Base-by-base conservation (phyloP, 2,797 vertebrate genomes). In the Micromesistius poutassou region DNA sequence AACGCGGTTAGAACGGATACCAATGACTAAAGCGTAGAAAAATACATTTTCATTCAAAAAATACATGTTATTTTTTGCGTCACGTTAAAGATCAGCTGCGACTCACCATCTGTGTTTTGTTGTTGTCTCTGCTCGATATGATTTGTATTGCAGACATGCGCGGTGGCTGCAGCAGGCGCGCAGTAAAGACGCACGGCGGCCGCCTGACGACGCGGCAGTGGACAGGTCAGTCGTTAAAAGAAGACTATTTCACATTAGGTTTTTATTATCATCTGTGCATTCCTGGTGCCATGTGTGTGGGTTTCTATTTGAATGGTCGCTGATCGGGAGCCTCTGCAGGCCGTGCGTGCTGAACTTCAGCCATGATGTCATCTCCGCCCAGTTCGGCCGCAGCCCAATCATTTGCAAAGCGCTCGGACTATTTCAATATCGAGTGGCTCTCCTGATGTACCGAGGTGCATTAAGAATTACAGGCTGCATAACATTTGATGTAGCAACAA, bases 281-380 rank as follows among this genome's bases (percentile, higher is more conserved):
- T n/a, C 6, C 55, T 22, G 55, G 8, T 8, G 22, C 55, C 22
- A 19, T 62, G 55, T 7, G 22, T 62, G 0, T 25, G 0, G 1
- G 22, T 62, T n/a, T 62, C 42, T 62, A 19, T 62, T 50, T 50
- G 19, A 50, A 50, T 50, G 46, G 46, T 16, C 46, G 46, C 55
- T 8, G 3, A 62, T 62, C 22, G 7, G 55, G 22, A 62, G 55
- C 14, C 4, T 42, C 19, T 2, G 55, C 55, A 62, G 55, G 22
- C 55, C 55, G 68, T 71, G 83, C 71, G 72, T 74, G 38, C 35
- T 71, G 78, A 2, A 38, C 74, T 79, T 83, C 88, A 66, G 81
- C 77, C 73, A 79, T 92, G 91, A 92, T 87, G 92, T 92, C 92
- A 92, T 87, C 89, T 92, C 92, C 90, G 90, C 87, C 76, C 73